Evolutionary conservation across 2,797 vertebrate genomes (phyloP), one percentile per base, ranked within the genome.

Genomic region (Pseudocheirus occidentalis): DNA sequence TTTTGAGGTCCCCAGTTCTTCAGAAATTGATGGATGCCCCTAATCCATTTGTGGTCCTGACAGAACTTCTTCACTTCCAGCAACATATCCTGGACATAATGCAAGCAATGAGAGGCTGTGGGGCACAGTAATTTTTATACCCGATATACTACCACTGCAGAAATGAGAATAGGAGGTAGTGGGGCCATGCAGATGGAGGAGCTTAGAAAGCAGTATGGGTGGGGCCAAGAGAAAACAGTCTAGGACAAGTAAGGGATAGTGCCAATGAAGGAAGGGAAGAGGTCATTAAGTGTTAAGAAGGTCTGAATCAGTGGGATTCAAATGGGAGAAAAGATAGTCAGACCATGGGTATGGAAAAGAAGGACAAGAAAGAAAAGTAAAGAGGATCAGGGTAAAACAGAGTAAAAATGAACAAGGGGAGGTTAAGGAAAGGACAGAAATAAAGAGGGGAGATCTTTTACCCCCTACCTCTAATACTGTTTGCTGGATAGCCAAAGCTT

Each of bases 31-130:
- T 98, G 97, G 81, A 99, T 95, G 50, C 98, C 97, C 46, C 92
- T 90, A 96, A 99, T 28, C 99, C 99, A 99, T 0, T 97, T 90
- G 90, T 98, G 97, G 0, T 95, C 94, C 31, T 95, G 90, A 96
- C 98, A 99, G 96, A 99, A 97, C 94, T 98, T 97, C 53, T 98
- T 97, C 0, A 99, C 98, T 93, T 99, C 99, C 12, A 27, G 5
- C 46, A 98, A 96, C 3, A 98, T 98, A 29, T 97, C 98, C 99
- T 99, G 97, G 73, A 27, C 31, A 55, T 18, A 95, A 92, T n/a
- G 55, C 29, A 92, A 73, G 55, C n/a, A 92, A 96, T 46, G 59
- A 21, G 18, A 50, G 52, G 46, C 24, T 73, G 7, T 62, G 93
- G 91, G 55, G n/a, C 31, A 81, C 66, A 46, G 66, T 81, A 16